A percentile compares a stretch with the other conserved stretches of the same genome.
These are phyloP conservation scores for Eumeta japonica DNA, from an alignment of 1,140 invertebrate genomes.

Conservation along the genomic window DNA sequence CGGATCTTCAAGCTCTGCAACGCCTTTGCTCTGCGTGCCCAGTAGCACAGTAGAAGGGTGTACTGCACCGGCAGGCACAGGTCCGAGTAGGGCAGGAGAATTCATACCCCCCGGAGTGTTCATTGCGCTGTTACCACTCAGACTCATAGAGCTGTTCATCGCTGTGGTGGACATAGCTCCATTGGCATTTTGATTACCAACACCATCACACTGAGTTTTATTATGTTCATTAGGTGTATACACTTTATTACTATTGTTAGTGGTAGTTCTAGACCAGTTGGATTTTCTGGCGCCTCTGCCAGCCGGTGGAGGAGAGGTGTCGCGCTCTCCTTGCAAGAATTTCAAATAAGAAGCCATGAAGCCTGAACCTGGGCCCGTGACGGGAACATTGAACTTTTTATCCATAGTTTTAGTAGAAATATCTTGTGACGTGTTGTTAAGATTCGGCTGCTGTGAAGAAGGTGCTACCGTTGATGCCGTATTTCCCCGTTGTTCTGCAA, in stretches of 20 bases:
- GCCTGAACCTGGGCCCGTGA: slow-evolving; percentile 67
- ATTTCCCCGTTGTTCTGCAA: slow-evolving; percentile 64
- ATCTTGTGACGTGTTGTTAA: slow-evolving; percentile 51
- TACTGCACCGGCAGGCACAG: slow-evolving; percentile 34
- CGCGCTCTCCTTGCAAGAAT: slow-evolving; percentile 78
- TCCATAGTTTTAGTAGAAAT: slow-evolving; percentile 53
- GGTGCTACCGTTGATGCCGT: slow-evolving; percentile 56
- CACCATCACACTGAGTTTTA: slow-evolving; percentile 34
- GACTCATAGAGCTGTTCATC: slow-evolving; percentile 33
- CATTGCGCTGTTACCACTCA: slow-evolving; percentile 35
- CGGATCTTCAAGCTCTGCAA: slow-evolving; percentile 63
- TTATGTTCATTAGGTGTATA: slow-evolving; percentile 39
- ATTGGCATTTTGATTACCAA: slow-evolving; percentile 36
- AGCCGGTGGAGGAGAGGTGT: slow-evolving; percentile 72
- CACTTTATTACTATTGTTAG: slow-evolving; percentile 40
- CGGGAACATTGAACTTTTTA: slow-evolving; percentile 58
- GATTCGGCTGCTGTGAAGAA: slow-evolving; percentile 53
- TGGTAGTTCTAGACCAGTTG: slow-evolving; percentile 61
- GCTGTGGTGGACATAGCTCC: slow-evolving; percentile 37
- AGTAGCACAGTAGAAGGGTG: slow-evolving; percentile 30
- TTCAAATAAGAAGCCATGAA: slow-evolving; percentile 84
- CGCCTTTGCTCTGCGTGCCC: slow-evolving; percentile 37
- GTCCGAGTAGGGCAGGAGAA: slow-evolving; percentile 31
- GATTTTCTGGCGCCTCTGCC: slow-evolving; percentile 65
- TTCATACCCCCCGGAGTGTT: slow-evolving; percentile 33